A percentile compares a stretch with the other conserved stretches of the same genome.
phyloP scores from a whole-genome alignment of 1,140 invertebrate genomes.

The Hesperophylax magnus region DNA sequence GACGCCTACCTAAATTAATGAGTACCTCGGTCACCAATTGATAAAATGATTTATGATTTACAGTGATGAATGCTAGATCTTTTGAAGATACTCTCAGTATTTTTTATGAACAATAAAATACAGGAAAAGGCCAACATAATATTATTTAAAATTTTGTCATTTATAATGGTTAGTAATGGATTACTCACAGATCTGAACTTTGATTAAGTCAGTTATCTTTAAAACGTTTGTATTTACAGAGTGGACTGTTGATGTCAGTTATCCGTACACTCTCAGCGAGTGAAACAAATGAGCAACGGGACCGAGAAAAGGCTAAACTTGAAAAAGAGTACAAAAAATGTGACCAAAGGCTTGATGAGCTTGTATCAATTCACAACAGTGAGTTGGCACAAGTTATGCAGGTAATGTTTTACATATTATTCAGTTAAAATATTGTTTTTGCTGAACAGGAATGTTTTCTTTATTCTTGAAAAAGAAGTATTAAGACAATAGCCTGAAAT shows the following conservation, averaged over 20 bases:
- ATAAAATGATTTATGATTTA: too few relatives aligned
- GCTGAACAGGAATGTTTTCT: too few relatives aligned
- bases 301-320: conserved; percentile 93
- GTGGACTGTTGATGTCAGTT: conserved; percentile 92
- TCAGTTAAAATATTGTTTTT: too few relatives aligned
- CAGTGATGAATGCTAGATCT: too few relatives aligned
- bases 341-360: conserved; percentile 88
- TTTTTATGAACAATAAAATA: too few relatives aligned
- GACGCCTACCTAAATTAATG: conserved; percentile 12
- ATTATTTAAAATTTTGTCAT: conserved; percentile 44
- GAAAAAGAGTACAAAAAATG: conserved; percentile 95
- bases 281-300: conserved; percentile 94
- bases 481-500: too few relatives aligned
- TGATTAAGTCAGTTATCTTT: too few relatives aligned
- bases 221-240: conserved; percentile 70
- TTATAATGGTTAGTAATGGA: background rate
- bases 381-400: conserved; percentile 91
- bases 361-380: conserved; percentile 90
- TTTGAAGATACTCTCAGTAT: too few relatives aligned
- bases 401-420: conserved; percentile 61
- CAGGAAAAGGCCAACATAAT: too few relatives aligned
- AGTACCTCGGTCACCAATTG: too few relatives aligned
- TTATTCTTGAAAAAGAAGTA: too few relatives aligned
- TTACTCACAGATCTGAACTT: background rate
- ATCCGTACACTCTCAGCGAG: conserved; percentile 92